Conservation (phyloP, 2,797 vertebrate genomes). For the Sebastolobus alascanus region DNA sequence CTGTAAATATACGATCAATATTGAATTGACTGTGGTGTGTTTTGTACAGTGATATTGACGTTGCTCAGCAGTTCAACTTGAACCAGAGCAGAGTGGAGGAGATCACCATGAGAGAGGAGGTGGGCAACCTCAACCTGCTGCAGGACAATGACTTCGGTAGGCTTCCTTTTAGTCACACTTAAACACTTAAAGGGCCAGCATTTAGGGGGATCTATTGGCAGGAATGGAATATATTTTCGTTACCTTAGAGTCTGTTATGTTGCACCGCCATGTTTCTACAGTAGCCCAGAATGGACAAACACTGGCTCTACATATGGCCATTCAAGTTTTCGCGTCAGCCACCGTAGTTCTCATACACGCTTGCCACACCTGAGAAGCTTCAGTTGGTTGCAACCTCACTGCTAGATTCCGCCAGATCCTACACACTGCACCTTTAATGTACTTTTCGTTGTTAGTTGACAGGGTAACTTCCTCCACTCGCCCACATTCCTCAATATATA, state of each 20-base stretch:
- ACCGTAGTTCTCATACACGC: background rate
- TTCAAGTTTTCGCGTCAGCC: background rate
- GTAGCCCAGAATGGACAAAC: background rate
- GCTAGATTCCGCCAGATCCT: background rate
- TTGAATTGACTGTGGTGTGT: background rate
- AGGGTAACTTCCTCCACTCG: background rate
- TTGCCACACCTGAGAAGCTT: background rate
- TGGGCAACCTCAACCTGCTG: constrained; percentile 93
- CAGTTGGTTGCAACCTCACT: background rate
- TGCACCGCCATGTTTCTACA: background rate
- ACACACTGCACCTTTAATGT: background rate
- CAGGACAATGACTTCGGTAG: constrained; percentile 95
- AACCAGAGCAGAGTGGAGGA: constrained; percentile 97
- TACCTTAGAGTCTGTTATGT: background rate
- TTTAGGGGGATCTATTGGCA: background rate
- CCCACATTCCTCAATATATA: background rate
- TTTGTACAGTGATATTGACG: constrained; percentile 91
- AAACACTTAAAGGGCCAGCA: background rate
- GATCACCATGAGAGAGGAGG: constrained; percentile 97
- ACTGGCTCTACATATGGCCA: too few species aligned
- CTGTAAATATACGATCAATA: background rate
- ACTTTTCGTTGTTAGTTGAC: background rate
- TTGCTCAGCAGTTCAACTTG: constrained; percentile 95
- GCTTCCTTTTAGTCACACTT: background rate
- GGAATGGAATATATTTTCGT: background rate